phyloP scores from a whole-genome alignment of 1,140 invertebrate species.

The Streblospio benedicti region DNA sequence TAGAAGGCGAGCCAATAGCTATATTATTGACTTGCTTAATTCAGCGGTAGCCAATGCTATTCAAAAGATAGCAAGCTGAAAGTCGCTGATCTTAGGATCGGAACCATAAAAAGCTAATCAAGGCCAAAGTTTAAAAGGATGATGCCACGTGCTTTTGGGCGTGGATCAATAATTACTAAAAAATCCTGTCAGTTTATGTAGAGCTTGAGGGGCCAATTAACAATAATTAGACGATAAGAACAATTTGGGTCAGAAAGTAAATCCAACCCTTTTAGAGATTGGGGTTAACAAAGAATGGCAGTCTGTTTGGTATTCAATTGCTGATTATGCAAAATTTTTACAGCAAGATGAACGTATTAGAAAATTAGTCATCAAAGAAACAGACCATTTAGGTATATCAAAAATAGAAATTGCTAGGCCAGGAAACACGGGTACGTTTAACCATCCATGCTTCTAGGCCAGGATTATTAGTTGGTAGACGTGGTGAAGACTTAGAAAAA shows the following conservation, averaged over 20 bases:
- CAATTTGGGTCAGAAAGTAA: constrained; percentile 21
- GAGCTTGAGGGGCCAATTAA: constrained; percentile 11
- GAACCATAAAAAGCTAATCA: constrained; percentile 8
- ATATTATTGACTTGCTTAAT: too few relatives aligned
- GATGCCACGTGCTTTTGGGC: constrained; percentile 10
- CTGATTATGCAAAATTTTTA: constrained; percentile 14
- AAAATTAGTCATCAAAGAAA: not conserved
- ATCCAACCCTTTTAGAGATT: constrained; percentile 21
- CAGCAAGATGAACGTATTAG: constrained; percentile 17
- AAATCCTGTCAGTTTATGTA: constrained; percentile 16
- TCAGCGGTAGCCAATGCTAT: too few relatives aligned
- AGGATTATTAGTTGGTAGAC: constrained; percentile 22
- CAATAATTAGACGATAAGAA: too few relatives aligned
- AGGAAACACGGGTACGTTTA: constrained; percentile 12
- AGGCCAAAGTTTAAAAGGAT: constrained; percentile 12
- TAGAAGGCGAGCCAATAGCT: too few relatives aligned
- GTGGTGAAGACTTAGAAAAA: constrained; percentile 24
- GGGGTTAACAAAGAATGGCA: constrained; percentile 17
- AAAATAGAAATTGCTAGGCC: constrained; percentile 18
- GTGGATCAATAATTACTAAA: constrained; percentile 15
- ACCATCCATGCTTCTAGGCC: constrained; percentile 21
- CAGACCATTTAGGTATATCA: constrained; percentile 15
- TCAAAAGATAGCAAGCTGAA: constrained; percentile 1
- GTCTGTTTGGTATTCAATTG: constrained; percentile 16
- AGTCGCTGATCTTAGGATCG: constrained; percentile 2